Evolutionary conservation across 2,797 vertebrate species (phyloP), one percentile per base, ranked within the genome.

Genomic region (Linurgus olivaceus): DNA sequence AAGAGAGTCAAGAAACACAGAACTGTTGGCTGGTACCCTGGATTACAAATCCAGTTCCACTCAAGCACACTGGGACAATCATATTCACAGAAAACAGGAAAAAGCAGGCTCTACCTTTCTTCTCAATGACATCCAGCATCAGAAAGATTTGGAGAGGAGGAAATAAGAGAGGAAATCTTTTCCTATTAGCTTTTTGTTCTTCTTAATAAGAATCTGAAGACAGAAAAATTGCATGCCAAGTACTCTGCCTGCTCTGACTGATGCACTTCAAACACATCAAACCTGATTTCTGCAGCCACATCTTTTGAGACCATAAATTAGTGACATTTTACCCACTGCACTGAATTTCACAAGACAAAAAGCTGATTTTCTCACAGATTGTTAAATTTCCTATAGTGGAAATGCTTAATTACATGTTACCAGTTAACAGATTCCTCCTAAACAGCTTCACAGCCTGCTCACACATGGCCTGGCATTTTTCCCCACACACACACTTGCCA

Each of bases 131-230:
- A 87, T 92, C 94, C 93, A 93, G 84, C 94, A 88, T 61, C 94
- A 89, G 66, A 95, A 85, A 94, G 74, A 87, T 67, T 50, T 92
- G 94, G 87, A 95, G 77, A 93, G 84, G 81, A 96, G 81, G 78
- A 92, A 92, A 74, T 85, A 82, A 92, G 77, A 95, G 86, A 93
- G 91, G 84, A 79, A 92, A 87, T 77, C 71, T 96, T 89, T 91
- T 93, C 81, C 71, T 93, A 63, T 76, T 89, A 77, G 77, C 67
- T 92, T 94, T 92, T 93, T 93, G 86, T 85, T 95, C 86, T 94
- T 96, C 95, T 93, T 62, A 89, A 85, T 80, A 93, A 91, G 84
- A 96, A 94, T 71, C 84, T 94, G 67, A 94, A 94, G 94, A 92
- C 63, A 94, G 93, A 94, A 85, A 77, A 89, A 92, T 38, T 44